Conservation (phyloP, 2,113 vertebrate genomes). For the Lophochroa leadbeateri region DNA sequence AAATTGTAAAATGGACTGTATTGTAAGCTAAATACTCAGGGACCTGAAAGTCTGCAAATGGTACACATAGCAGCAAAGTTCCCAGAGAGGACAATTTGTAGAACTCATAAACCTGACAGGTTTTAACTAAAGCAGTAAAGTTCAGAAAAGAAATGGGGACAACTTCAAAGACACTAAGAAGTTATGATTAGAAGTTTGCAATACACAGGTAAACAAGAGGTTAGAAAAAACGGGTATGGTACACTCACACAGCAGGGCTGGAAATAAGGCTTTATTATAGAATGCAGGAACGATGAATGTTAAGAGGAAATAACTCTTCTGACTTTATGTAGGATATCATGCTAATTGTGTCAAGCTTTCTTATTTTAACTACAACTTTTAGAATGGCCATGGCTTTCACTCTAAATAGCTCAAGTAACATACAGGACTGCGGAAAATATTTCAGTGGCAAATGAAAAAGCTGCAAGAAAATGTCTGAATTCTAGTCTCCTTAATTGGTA, state of each 20-base stretch:
- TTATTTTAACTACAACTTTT: neutral
- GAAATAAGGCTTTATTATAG: neutral
- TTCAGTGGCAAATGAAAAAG: neutral
- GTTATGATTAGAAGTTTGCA: neutral
- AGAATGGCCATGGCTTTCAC: neutral
- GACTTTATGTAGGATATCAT: neutral
- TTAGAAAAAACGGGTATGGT: neutral
- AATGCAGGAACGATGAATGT: accelerated
- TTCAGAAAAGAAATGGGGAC: neutral
- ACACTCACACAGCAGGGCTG: neutral
- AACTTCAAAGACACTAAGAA: neutral
- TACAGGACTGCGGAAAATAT: neutral
- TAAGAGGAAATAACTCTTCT: neutral
- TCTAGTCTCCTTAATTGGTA: neutral
- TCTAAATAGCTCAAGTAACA: neutral
- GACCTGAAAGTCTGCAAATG: neutral
- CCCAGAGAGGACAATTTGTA: neutral
- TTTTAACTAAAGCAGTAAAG: neutral
- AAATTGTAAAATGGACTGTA: neutral
- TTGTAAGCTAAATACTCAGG: neutral
- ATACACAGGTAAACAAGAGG: neutral
- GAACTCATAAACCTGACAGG: neutral
- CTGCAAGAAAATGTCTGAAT: neutral
- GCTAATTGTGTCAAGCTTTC: neutral
- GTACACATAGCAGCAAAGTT: neutral